Evolutionary conservation across 1,140 invertebrate genomes (phyloP).

Genomic region (Euwallacea similis): DNA sequence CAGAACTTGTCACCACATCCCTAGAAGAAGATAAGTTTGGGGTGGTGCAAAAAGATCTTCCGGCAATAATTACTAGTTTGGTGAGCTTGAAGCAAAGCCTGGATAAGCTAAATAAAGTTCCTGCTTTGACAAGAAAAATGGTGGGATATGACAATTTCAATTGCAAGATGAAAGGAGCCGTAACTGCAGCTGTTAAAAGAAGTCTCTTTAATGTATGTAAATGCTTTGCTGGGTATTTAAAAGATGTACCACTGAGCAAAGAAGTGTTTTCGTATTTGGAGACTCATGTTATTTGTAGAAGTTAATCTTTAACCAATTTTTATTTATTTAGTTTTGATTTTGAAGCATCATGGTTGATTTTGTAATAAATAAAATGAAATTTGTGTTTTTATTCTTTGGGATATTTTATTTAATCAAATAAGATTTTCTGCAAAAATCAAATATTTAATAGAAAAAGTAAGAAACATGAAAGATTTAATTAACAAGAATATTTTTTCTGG

Average conservation of each 20-base stretch:
- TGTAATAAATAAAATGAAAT: not conserved
- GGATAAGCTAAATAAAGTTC: conserved; percentile 70
- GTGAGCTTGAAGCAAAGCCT: conserved; percentile 68
- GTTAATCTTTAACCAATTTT: conserved; percentile 10
- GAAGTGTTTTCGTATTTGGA: conserved; percentile 45
- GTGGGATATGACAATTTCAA: conserved; percentile 62
- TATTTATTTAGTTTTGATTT: not conserved
- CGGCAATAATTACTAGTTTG: conserved; percentile 66
- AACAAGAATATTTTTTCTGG: too few species aligned
- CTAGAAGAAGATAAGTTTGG: conserved; percentile 76
- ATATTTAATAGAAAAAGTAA: too few species aligned
- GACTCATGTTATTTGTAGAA: conserved; percentile 38
- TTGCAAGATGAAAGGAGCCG: conserved; percentile 62
- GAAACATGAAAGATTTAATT: too few species aligned
- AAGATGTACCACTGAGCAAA: conserved; percentile 62
- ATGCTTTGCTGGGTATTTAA: conserved; percentile 69
- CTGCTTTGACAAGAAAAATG: conserved; percentile 62
- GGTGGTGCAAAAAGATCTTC: conserved; percentile 75
- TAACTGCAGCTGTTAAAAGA: conserved; percentile 66
- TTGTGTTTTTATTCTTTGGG: too few species aligned
- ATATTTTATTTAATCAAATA: too few species aligned
- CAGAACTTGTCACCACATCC: conserved; percentile 67
- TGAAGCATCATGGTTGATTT: not conserved
- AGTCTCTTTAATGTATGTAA: conserved; percentile 74
- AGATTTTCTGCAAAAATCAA: too few species aligned